Conservation (phyloP, 2,797 vertebrate species). For the Sebastes iracundus region DNA sequence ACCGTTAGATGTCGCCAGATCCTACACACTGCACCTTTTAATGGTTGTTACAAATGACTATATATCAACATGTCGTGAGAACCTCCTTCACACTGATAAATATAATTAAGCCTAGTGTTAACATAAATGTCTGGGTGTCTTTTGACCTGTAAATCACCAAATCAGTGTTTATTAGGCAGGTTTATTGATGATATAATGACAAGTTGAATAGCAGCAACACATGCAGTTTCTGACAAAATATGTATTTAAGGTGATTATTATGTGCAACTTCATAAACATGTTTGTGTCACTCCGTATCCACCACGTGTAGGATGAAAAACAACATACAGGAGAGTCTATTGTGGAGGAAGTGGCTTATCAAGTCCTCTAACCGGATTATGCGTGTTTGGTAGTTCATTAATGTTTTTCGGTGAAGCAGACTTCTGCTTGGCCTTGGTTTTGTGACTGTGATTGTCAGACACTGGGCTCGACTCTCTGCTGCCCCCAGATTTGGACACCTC, state of each 20-base stretch:
- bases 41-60: not conserved
- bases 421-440: conserved; percentile 82
- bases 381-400: conserved; percentile 86
- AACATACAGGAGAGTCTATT: conserved; percentile 82
- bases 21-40: too few relatives aligned
- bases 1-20: too few relatives aligned
- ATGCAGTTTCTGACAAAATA: conserved; percentile 3
- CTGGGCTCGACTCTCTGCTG: conserved; percentile 75
- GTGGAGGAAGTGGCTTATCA: conserved; percentile 83
- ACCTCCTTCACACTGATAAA: not conserved
- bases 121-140: not conserved
- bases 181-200: not conserved
- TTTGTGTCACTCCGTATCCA: not conserved
- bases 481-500: conserved; percentile 77
- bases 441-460: conserved; percentile 77
- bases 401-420: conserved; percentile 81
- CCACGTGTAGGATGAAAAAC: not conserved
- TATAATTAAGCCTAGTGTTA: not conserved
- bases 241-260: not conserved
- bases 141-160: not conserved
- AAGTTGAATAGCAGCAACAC: not conserved
- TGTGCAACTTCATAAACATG: not conserved
- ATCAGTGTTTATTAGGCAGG: not conserved
- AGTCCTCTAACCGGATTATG: conserved; percentile 85
- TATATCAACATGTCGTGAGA: not conserved